phyloP scores from a whole-genome alignment of 2,113 vertebrate genomes.

The Corythornis vintsioides region DNA sequence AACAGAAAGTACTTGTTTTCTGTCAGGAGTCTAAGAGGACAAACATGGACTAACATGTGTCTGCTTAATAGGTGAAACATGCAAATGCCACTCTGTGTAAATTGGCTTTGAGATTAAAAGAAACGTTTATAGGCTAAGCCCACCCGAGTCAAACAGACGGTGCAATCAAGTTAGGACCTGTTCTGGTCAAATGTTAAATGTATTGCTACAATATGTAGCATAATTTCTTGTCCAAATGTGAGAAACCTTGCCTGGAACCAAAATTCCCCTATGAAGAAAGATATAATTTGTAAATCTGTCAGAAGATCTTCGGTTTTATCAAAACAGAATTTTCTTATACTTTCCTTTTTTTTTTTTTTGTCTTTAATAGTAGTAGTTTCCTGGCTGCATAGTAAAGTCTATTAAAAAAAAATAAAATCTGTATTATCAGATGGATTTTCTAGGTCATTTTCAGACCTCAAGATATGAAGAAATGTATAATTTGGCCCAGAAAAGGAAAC shows the following conservation, averaged over 20 bases:
- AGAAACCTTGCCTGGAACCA: not conserved
- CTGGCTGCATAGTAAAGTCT: not conserved
- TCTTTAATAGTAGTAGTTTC: not conserved
- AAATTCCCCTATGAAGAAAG: not conserved
- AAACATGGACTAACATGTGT: not conserved
- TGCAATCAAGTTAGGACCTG: fast-evolving
- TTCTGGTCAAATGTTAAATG: not conserved
- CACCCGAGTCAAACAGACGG: not conserved
- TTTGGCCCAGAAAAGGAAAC: not conserved
- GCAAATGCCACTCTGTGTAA: constrained; percentile 1
- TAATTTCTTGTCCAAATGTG: not conserved
- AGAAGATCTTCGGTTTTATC: not conserved
- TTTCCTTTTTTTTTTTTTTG: not conserved
- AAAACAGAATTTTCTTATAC: not conserved
- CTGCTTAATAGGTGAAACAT: not conserved
- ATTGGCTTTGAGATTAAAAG: not conserved
- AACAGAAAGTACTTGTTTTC: constrained; percentile 9
- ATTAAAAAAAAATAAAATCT: not conserved
- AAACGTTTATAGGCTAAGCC: not conserved
- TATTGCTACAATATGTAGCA: not conserved
- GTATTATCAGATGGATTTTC: not conserved
- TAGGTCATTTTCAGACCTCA: not conserved
- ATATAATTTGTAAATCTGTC: not conserved
- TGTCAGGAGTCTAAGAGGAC: not conserved
- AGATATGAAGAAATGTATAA: not conserved